phyloP scores from a whole-genome alignment of 2,888 invertebrate genomes.

The Gortyna flavago region DNA sequence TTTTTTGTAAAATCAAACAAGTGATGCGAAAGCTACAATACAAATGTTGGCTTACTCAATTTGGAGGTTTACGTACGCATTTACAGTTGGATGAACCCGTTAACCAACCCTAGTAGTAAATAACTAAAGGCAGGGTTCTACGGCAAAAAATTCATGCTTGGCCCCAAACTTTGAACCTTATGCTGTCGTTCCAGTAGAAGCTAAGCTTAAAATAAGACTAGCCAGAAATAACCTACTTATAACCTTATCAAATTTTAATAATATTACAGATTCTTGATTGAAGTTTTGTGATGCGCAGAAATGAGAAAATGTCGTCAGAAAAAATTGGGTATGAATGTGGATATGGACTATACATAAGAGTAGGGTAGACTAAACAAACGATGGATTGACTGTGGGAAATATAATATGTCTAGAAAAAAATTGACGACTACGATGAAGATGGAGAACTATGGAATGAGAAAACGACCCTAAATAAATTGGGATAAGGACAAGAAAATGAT shows the following conservation, averaged over 20 bases:
- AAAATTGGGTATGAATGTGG: no score
- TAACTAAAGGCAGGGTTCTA: conserved; percentile 63
- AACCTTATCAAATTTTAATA: not conserved
- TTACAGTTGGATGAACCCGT: conserved; percentile 60
- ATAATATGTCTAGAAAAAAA: not conserved
- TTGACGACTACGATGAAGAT: not conserved
- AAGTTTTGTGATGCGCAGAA: not conserved
- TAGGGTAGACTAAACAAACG: not conserved
- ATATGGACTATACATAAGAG: no score
- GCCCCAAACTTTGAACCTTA: conserved; percentile 67
- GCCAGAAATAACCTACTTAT: not conserved
- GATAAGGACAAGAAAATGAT: not conserved
- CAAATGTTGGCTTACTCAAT: conserved; percentile 39
- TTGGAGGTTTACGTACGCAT: conserved; percentile 52
- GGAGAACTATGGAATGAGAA: not conserved
- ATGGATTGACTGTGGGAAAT: not conserved
- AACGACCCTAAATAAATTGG: no score
- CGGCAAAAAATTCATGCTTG: conserved; percentile 71
- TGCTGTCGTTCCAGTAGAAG: conserved; percentile 36
- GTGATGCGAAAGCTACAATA: conserved; percentile 19
- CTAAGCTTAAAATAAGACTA: conserved; percentile 21
- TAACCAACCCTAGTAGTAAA: conserved; percentile 59
- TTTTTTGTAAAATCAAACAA: conserved; percentile 11
- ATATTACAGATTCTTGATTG: not conserved
- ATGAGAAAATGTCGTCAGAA: no score